phyloP scores from a whole-genome alignment of 2,888 invertebrate genomes.

The Pseudococcus viburni region DNA sequence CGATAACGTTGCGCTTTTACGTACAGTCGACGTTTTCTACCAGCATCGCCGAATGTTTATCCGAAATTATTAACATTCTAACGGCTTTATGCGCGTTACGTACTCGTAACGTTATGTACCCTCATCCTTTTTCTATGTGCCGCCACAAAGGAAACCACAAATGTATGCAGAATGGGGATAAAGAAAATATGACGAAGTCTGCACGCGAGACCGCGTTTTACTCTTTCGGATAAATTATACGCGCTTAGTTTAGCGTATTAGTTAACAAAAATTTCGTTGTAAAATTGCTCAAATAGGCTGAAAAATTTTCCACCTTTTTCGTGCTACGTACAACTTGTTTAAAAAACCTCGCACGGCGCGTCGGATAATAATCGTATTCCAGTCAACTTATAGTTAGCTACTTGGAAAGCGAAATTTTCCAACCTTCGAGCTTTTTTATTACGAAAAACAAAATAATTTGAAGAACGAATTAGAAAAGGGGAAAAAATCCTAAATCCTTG shows the following conservation, averaged over 20 bases:
- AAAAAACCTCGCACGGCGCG: not conserved
- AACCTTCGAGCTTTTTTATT: too few species aligned
- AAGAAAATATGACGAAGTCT: not conserved
- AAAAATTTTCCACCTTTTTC: not conserved
- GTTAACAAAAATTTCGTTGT: not conserved
- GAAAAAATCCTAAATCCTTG: too few species aligned
- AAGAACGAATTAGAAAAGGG: too few species aligned
- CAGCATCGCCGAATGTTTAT: not conserved
- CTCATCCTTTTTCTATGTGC: not conserved
- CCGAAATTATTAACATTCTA: slow-evolving; percentile 31
- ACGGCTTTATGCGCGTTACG: not conserved
- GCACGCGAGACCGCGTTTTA: not conserved
- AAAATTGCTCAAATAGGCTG: not conserved
- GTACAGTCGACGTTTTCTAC: not conserved
- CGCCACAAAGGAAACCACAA: slow-evolving; percentile 3
- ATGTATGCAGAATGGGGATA: slow-evolving; percentile 22
- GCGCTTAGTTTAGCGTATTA: slow-evolving; percentile 31
- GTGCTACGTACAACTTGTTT: too few species aligned
- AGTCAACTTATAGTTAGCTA: not conserved
- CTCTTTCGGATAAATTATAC: not conserved
- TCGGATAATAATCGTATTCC: not conserved
- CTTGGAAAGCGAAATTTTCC: too few species aligned
- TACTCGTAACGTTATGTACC: not conserved
- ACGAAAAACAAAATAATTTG: too few species aligned
- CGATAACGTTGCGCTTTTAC: not conserved